A percentile compares a stretch with the other conserved stretches of the same genome.
phyloP scores from a whole-genome alignment of 2,113 vertebrate genomes.

The Grallaria varia region DNA sequence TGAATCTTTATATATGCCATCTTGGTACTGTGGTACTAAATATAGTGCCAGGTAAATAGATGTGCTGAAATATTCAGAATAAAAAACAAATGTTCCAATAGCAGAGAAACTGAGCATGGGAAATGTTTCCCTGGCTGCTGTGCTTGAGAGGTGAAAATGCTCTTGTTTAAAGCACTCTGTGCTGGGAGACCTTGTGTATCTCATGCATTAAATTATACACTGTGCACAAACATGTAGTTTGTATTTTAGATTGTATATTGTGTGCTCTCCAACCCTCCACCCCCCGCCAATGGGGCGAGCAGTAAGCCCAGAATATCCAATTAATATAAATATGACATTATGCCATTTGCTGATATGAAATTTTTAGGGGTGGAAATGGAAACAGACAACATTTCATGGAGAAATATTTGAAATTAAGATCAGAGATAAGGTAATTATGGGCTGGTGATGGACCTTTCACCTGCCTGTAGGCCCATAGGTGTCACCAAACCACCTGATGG shows the following conservation, averaged over 20 bases:
- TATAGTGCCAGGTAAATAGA: slow-evolving; percentile 85
- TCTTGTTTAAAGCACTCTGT: slow-evolving; percentile 74
- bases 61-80: slow-evolving; percentile 84
- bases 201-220: slow-evolving; percentile 69
- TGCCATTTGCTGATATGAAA: not conserved
- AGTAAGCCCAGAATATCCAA: slow-evolving; percentile 47
- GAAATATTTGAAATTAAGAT: slow-evolving; percentile 16
- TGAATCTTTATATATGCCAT: slow-evolving; percentile 85
- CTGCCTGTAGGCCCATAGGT: not conserved
- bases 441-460: not conserved
- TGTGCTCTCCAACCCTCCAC: not conserved
- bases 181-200: slow-evolving; percentile 48
- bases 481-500: not conserved
- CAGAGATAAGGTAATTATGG: not conserved
- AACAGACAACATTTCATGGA: not conserved
- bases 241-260: slow-evolving; percentile 12
- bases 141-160: slow-evolving; percentile 28
- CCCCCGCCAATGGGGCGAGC: not conserved
- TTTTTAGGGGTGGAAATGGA: not conserved
- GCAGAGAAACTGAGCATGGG: slow-evolving; percentile 62
- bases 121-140: slow-evolving; percentile 57
- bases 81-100: slow-evolving; percentile 84
- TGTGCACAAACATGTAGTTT: slow-evolving; percentile 23
- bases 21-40: slow-evolving; percentile 82
- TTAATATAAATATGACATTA: slow-evolving; percentile 34